A percentile compares a stretch with the other conserved stretches of the same genome.
Evolutionary conservation across 2,113 vertebrate species (phyloP).

Genomic region (Neotoma lepida): DNA sequence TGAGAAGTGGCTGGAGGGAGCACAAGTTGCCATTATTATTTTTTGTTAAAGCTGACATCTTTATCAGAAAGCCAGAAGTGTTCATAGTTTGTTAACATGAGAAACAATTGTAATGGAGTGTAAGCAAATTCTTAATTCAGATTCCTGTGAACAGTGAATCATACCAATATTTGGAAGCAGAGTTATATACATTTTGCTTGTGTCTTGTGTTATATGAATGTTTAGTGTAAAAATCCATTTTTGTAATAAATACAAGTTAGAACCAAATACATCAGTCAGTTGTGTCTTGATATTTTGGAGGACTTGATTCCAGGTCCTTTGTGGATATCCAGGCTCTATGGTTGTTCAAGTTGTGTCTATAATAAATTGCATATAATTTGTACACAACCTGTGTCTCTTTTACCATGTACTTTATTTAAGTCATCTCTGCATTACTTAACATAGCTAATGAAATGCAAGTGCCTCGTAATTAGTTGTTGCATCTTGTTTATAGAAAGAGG

Average conservation of each 20-base stretch:
- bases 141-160: not conserved
- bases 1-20: conserved; percentile 4
- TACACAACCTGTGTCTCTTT: not conserved
- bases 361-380: not conserved
- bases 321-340: not conserved
- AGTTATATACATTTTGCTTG: conserved; percentile 29
- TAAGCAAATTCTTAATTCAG: conserved; percentile 19
- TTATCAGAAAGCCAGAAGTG: not conserved
- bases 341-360: not conserved
- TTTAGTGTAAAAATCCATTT: not conserved
- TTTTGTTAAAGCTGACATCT: conserved; percentile 23
- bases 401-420: not conserved
- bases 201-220: not conserved
- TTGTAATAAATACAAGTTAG: not conserved
- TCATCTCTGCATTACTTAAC: not conserved
- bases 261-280: not conserved
- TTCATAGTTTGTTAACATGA: not conserved
- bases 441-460: not conserved
- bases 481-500: not conserved
- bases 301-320: not conserved
- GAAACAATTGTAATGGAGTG: not conserved
- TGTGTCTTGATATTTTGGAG: not conserved
- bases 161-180: not conserved
- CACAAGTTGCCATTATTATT: not conserved
- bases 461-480: not conserved